Evolutionary conservation across 2,888 invertebrate genomes (phyloP).

Genomic region (Germaria angustata): DNA sequence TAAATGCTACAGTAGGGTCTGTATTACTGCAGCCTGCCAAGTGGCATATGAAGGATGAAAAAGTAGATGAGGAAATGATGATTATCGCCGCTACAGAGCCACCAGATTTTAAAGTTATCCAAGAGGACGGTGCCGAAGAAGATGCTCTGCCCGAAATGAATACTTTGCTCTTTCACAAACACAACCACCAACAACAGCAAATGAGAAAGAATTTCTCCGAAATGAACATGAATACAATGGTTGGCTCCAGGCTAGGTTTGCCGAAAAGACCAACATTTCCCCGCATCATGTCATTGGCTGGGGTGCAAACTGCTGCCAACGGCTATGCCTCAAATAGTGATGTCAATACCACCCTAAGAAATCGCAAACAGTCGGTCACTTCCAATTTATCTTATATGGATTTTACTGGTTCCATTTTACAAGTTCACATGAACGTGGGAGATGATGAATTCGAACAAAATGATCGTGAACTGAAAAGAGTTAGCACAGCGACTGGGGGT

Average conservation of each 20-base stretch:
- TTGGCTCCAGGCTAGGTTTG: slow-evolving; percentile 75
- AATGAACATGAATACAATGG: slow-evolving; percentile 79
- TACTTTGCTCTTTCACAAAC: slow-evolving; percentile 77
- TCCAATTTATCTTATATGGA: slow-evolving; percentile 87
- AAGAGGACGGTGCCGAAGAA: slow-evolving; percentile 84
- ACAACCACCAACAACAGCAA: slow-evolving; percentile 72
- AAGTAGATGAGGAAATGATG: slow-evolving; percentile 78
- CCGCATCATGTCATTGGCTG: slow-evolving; percentile 79
- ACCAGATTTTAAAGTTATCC: slow-evolving; percentile 85
- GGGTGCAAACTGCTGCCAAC: slow-evolving; percentile 75
- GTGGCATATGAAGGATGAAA: slow-evolving; percentile 83
- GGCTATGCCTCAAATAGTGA: slow-evolving; percentile 81
- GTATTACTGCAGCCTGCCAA: slow-evolving; percentile 86
- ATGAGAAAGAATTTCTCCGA: slow-evolving; percentile 80
- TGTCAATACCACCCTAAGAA: slow-evolving; percentile 79
- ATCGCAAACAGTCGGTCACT: slow-evolving; percentile 85
- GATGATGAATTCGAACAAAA: slow-evolving; percentile 79
- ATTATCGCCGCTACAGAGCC: slow-evolving; percentile 71
- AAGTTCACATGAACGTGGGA: slow-evolving; percentile 84
- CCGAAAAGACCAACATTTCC: slow-evolving; percentile 79
- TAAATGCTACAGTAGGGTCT: slow-evolving; percentile 86
- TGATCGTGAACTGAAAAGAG: slow-evolving; percentile 78
- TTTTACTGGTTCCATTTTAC: slow-evolving; percentile 87
- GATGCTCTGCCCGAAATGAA: slow-evolving; percentile 80
- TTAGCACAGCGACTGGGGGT: slow-evolving; percentile 77